A percentile compares a stretch with the other conserved stretches of the same genome.
These are phyloP conservation scores for Leptopilina myrica DNA, from an alignment of 2,888 invertebrate genomes.

Conservation along the genomic window DNA sequence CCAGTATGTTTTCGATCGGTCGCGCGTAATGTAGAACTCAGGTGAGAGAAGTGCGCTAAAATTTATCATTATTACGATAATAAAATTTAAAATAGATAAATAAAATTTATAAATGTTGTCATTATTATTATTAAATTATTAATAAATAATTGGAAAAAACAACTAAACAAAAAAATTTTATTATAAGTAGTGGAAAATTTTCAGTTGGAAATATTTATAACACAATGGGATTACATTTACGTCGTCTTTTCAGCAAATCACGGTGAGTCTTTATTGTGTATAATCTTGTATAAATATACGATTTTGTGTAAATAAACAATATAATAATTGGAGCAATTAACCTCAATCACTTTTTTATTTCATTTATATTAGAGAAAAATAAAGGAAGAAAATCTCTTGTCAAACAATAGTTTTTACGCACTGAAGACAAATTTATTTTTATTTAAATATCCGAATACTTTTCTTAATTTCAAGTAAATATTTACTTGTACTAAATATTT, in stretches of 20 bases:
- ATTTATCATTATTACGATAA: background rate
- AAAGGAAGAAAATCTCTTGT: too few species aligned
- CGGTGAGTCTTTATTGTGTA: constrained; percentile 16
- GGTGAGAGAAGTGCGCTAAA: background rate
- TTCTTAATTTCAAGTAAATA: too few species aligned
- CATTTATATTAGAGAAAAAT: too few species aligned
- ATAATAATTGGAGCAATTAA: background rate
- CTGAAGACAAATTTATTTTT: too few species aligned
- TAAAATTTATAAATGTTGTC: too few species aligned
- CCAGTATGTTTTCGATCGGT: constrained; percentile 37
- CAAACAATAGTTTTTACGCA: too few species aligned
- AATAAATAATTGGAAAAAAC: too few species aligned
- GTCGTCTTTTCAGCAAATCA: constrained; percentile 23
- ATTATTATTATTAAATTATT: too few species aligned
- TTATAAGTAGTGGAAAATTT: background rate
- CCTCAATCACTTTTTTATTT: background rate
- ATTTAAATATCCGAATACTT: too few species aligned
- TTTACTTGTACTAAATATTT: too few species aligned
- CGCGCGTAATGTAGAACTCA: constrained; percentile 16
- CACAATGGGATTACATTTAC: constrained; percentile 31
- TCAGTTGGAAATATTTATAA: background rate
- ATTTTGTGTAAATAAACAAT: background rate
- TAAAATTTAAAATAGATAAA: too few species aligned
- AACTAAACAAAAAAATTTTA: background rate
- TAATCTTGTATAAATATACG: too few species aligned